Evolutionary conservation across 2,113 vertebrate genomes (phyloP), one percentile per base, ranked within the genome.

Genomic region (Collichthys lucidus): DNA sequence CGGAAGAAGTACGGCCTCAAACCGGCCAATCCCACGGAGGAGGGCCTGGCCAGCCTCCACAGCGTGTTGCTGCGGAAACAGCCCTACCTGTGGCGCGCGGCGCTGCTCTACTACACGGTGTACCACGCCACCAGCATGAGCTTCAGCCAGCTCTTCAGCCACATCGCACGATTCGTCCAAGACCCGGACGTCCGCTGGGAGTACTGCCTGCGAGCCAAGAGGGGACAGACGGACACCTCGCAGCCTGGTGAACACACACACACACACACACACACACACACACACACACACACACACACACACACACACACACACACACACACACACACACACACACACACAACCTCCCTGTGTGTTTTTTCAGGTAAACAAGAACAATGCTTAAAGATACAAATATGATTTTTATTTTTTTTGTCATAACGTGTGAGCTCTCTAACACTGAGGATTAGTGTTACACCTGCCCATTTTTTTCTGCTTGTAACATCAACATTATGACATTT

Each of bases 31-130:
- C 98, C 98, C 78, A 99, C 98, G 0, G 98, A 99, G 92, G 98
- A 99, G 80, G 98, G 98, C 66, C 88, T 99, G 92, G 98, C 98
- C 83, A 99, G 97, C 93, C 94, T 99, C 93, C 97, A 99, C 94
- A 99, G 98, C 0, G 98, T 99, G 88, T 91, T 99, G 57, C 97
- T 98, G 86, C 95, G 98, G 86, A 97, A 97, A 90, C 96, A 98
- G 94, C 98, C 98, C 0, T 97, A 97, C 93, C 94, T 99, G 77
- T 99, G 98, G 98, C 94, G 98, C 0, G 97, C 97, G 0, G 97
- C 98, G 0, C 95, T 98, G 72, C 97, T 99, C 1, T 99, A 99
- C 94, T 98, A 97, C 91, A 97, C 98, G 0, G 96, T 98, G 70
- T 94, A 96, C 85, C 93, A 96, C 0, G 97, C 98, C 2, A 88